A percentile compares a stretch with the other conserved stretches of the same genome.
Evolutionary conservation across 2,888 invertebrate genomes (phyloP).

Genomic region (Plagodis dolabraria): DNA sequence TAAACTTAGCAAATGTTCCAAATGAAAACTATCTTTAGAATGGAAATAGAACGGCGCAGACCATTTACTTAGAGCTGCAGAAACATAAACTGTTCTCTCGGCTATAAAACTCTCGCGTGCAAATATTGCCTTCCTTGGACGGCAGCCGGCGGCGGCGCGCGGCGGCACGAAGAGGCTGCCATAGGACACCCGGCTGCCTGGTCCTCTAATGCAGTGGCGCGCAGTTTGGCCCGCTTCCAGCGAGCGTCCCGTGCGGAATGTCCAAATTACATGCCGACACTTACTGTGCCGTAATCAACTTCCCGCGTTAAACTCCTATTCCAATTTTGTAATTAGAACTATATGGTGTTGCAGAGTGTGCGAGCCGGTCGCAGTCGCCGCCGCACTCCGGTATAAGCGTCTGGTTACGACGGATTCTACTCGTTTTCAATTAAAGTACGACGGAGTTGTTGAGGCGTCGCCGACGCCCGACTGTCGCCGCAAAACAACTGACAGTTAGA

Average conservation of each 20-base stretch:
- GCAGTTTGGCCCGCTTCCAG: slow-evolving; percentile 26
- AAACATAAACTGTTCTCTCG: slow-evolving; percentile 14
- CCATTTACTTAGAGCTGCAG: slow-evolving; percentile 12
- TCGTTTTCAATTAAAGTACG: slow-evolving; percentile 48
- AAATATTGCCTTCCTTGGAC: slow-evolving; percentile 28
- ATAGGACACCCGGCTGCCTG: slow-evolving; percentile 3
- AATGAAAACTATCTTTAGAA: slow-evolving; percentile 1
- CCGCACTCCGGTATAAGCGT: slow-evolving; percentile 13
- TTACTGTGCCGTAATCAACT: slow-evolving; percentile 49
- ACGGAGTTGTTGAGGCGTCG: slow-evolving; percentile 15
- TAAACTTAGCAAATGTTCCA: not conserved
- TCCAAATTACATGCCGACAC: slow-evolving; percentile 47
- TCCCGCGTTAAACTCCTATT: slow-evolving; percentile 45
- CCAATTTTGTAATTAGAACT: slow-evolving; percentile 56
- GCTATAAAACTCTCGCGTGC: slow-evolving; percentile 31
- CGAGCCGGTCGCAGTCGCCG: not conserved
- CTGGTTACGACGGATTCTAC: slow-evolving; percentile 40
- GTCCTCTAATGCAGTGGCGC: slow-evolving; percentile 25
- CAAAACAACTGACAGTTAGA: slow-evolving; percentile 45
- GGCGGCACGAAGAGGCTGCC: slow-evolving; percentile 2
- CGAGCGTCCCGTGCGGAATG: slow-evolving; percentile 41
- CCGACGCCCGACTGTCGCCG: slow-evolving; percentile 29
- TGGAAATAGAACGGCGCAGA: slow-evolving; percentile 5
- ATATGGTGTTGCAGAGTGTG: slow-evolving; percentile 29
- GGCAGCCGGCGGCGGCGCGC: slow-evolving; percentile 9